Evolutionary conservation across 1,140 invertebrate species (phyloP), one percentile per base, ranked within the genome.

Genomic region (Cepaea nemoralis): DNA sequence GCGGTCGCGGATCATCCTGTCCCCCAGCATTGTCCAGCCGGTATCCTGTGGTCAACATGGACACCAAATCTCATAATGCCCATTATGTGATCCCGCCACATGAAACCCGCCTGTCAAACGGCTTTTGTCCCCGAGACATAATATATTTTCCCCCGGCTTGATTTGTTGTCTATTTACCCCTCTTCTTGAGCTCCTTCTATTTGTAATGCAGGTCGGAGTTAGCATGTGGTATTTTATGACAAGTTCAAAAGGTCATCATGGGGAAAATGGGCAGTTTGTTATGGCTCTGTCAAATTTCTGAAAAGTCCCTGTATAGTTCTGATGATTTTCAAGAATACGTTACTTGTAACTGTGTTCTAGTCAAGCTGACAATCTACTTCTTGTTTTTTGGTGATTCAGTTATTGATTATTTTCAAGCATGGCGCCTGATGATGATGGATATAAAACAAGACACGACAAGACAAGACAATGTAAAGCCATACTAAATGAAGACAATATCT

Each of bases 241-340:
- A 40, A 71, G 69, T 42, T 71, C 69, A 71, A 42, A 39, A 39
- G 69, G 69, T 40, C 37, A 22, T 39, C 40, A 35, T 39, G 6
- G 33, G 37, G 69, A 40, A 3, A n/a, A 12, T 71, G 69, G 69
- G 27, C 40, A 39, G 69, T 39, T 37, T 37, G 37, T 42, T 22
- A 42, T 31, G 22, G 69, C 24, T 71, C n/a, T n/a, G n/a, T n/a
- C n/a, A n/a, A n/a, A n/a, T n/a, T n/a, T n/a, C n/a, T n/a, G n/a
- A n/a, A n/a, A n/a, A n/a, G n/a, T n/a, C n/a, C n/a, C n/a, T n/a
- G n/a, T n/a, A n/a, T n/a, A n/a, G n/a, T n/a, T n/a, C n/a, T n/a
- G n/a, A n/a, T n/a, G n/a, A n/a, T n/a, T n/a, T n/a, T n/a, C n/a
- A n/a, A n/a, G n/a, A n/a, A n/a, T n/a, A n/a, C n/a, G n/a, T n/a